Conservation (phyloP, 2,888 invertebrate species). For the Andrena minutula region DNA sequence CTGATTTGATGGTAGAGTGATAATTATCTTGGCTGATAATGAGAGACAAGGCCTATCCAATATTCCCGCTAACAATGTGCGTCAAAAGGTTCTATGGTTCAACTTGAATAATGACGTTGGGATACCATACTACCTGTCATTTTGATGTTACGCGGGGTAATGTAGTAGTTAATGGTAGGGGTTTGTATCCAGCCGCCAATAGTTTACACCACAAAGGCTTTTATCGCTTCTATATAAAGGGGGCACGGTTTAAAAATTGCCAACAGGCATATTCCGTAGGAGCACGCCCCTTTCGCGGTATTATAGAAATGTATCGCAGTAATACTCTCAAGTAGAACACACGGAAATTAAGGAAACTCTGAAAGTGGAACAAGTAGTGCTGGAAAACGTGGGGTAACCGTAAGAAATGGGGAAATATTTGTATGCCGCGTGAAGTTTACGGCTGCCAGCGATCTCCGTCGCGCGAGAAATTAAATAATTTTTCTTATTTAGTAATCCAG, state of each 20-base stretch:
- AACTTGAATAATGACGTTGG: conserved; percentile 57
- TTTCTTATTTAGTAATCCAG: conserved; percentile 46
- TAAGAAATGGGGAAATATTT: not conserved
- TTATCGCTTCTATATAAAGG: not conserved
- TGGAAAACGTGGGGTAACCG: not conserved
- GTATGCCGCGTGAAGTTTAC: not conserved
- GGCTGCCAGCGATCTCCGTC: not conserved
- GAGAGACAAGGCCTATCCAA: conserved; percentile 34
- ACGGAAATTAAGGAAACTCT: not conserved
- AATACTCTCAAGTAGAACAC: not conserved
- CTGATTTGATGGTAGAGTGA: conserved; percentile 45
- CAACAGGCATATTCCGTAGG: too few relatives aligned
- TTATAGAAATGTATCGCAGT: too few relatives aligned
- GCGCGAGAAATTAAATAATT: conserved; percentile 53
- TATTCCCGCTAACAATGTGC: conserved; percentile 55
- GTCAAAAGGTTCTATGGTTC: conserved; percentile 48
- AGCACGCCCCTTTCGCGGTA: too few relatives aligned
- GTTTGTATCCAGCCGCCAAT: not conserved
- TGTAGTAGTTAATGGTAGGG: conserved; percentile 10
- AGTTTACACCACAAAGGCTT: not conserved
- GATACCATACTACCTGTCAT: conserved; percentile 32
- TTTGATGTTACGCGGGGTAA: conserved; percentile 21
- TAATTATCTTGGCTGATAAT: conserved; percentile 64
- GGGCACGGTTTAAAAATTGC: too few relatives aligned
- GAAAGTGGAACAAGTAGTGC: not conserved